A percentile compares a stretch with the other conserved stretches of the same genome.
Conservation (phyloP, 64 coral and sea anemone species). For the Catalaphyllia jardinei region DNA sequence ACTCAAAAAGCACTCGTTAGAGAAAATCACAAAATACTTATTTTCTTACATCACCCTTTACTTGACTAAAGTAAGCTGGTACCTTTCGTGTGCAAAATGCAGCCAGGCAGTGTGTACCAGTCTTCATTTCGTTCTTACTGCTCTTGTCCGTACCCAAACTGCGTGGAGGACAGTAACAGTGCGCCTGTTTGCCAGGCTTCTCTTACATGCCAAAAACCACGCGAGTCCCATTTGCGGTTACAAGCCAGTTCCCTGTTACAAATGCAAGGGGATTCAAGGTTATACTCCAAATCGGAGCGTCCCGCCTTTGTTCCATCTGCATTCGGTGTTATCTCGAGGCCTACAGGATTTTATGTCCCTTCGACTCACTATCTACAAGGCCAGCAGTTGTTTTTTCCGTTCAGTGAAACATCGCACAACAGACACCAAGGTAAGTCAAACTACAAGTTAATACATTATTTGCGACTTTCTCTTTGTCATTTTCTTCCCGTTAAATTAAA, state of each 20-base stretch:
- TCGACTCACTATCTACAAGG: conserved; percentile 6
- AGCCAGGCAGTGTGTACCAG: conserved; percentile 8
- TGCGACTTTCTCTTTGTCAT: no score
- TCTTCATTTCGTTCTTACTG: conserved; percentile 14
- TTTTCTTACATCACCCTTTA: background rate
- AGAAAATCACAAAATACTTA: background rate
- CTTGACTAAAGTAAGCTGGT: background rate
- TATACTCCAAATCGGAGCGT: conserved; percentile 13
- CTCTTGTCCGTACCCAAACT: conserved; percentile 17
- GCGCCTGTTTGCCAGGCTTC: background rate
- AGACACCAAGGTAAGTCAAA: conserved; percentile 20
- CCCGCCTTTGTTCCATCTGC: conserved; percentile 5
- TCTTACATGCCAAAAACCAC: conserved; percentile 20
- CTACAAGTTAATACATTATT: no score
- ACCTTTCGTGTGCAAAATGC: background rate
- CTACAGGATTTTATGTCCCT: conserved; percentile 19
- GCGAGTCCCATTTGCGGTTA: conserved; percentile 28
- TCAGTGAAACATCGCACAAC: background rate
- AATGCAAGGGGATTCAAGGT: background rate
- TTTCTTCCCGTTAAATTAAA: background rate
- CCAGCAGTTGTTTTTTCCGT: conserved; percentile 36
- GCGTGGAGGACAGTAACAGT: background rate
- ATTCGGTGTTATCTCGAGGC: conserved; percentile 15
- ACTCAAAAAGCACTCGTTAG: background rate
- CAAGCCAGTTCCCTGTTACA: conserved; percentile 33